Conservation (phyloP, 2,113 vertebrate genomes). For the Apodemus speciosus region DNA sequence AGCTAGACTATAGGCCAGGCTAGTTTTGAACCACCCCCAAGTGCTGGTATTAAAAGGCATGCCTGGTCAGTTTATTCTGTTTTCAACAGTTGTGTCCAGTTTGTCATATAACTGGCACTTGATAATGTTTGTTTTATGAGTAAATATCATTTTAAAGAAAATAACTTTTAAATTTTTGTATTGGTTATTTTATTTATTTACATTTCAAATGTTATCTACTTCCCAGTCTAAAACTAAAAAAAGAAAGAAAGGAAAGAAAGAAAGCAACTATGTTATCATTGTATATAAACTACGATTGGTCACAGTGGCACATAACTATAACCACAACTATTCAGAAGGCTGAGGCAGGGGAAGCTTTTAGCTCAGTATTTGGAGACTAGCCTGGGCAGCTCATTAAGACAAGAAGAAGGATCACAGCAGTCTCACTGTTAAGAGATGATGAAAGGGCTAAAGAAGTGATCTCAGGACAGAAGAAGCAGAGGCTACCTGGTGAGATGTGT, state of each 20-base stretch:
- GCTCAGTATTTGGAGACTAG: neutral
- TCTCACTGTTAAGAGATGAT: constrained; percentile 14
- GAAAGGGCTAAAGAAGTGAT: neutral
- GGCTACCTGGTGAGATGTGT: neutral
- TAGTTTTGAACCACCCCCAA: neutral
- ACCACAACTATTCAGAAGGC: neutral
- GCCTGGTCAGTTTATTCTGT: neutral
- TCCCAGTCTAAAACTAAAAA: too few relatives aligned
- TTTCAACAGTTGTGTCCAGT: neutral
- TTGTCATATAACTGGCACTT: neutral
- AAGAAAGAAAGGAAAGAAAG: neutral
- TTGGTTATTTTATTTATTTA: too few relatives aligned
- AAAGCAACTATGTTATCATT: constrained; percentile 5
- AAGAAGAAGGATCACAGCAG: neutral
- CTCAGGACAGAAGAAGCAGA: neutral
- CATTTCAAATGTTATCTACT: too few relatives aligned
- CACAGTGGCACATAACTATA: neutral
- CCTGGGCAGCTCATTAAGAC: neutral
- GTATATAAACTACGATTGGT: neutral
- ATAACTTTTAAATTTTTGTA: neutral
- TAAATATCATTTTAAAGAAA: constrained; percentile 19
- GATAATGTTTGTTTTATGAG: constrained; percentile 28
- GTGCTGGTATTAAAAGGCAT: neutral
- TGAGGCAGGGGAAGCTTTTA: neutral
- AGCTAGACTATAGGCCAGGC: too few relatives aligned